phyloP scores from a whole-genome alignment of 2,888 invertebrate genomes.

The Drosophila bunnanda region DNA sequence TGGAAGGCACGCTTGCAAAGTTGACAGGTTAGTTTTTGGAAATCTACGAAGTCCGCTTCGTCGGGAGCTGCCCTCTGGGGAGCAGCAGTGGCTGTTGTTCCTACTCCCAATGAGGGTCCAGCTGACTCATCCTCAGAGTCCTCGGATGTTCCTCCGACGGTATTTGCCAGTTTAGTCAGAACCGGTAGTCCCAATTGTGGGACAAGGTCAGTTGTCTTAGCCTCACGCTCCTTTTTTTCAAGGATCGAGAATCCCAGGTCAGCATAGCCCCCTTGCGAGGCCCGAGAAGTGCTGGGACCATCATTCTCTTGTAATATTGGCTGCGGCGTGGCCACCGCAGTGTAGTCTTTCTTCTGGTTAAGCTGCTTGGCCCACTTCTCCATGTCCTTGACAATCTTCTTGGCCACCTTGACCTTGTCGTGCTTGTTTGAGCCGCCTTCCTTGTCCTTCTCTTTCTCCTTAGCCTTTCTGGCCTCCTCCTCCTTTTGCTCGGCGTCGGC shows the following conservation, averaged over 20 bases:
- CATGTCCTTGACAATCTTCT: slow-evolving; percentile 97
- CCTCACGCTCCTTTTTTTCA: slow-evolving; percentile 88
- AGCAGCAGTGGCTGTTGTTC: not conserved
- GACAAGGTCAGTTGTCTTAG: slow-evolving; percentile 81
- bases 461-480: slow-evolving; percentile 83
- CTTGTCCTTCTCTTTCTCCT: slow-evolving; percentile 86
- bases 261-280: slow-evolving; percentile 88
- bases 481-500: slow-evolving; percentile 62
- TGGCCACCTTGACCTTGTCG: slow-evolving; percentile 98
- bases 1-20: slow-evolving; percentile 98
- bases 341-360: slow-evolving; percentile 96
- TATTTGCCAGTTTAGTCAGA: slow-evolving; percentile 88
- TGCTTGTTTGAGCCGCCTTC: slow-evolving; percentile 88
- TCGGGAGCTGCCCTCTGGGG: slow-evolving; percentile 83
- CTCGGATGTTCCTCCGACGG: slow-evolving; percentile 87
- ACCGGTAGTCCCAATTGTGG: slow-evolving; percentile 45
- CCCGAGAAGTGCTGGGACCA: slow-evolving; percentile 62
- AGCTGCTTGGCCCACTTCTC: slow-evolving; percentile 97
- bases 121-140: slow-evolving; percentile 87
- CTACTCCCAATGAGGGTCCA: slow-evolving; percentile 85
- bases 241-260: slow-evolving; percentile 97
- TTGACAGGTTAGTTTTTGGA: slow-evolving; percentile 95
- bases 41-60: slow-evolving; percentile 93
- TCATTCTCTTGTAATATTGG: slow-evolving; percentile 70
- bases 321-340: slow-evolving; percentile 81